Base-by-base conservation (phyloP, 2,888 invertebrate genomes). In the Chymomyza amoena region DNA sequence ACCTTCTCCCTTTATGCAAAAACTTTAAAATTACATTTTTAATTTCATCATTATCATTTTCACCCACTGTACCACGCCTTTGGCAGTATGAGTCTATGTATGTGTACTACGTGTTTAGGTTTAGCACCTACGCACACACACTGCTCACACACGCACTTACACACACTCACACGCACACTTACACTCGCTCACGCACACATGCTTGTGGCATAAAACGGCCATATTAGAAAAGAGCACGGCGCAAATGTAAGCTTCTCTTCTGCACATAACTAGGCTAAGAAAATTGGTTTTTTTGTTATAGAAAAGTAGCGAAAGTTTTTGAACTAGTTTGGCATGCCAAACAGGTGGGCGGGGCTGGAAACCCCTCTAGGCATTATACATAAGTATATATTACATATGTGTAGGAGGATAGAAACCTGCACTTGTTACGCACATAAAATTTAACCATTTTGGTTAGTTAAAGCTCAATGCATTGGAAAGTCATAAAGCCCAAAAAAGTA, bases 101-200 rank as follows among this genome's bases (percentile, higher is more conserved):
- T 3, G 64, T 70, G 78, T 79, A 87, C 83, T 87, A 85, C 84
- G 87, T 85, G 85, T 85, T 87, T 85, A 85, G 87, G 80, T 81
- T 85, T 80, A 76, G 85, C 87, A 79, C 87, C 81, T 86, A 69
- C 63, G 36, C 51, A 51, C 39, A 13, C 10, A 45, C 13, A 45
- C 28, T 32, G 32, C 32, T 7, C 6, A 1, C 9, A 45, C 4
- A 45, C 39, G 10, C 39, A 45, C 39, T 45, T 4, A 13, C 13
- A 13, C 39, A 9, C 39, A 45, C 68, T 56, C 60, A 54, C 65
- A 36, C 65, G 32, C 62, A 66, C 57, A n/a, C 61, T 18, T 20
- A 62, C 18, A 16, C 52, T 51, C 28, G 66, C 32, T 56, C 64
- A 51, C 61, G 72, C 73, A 68, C 84, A 87, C 78, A 87, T 84